Evolutionary conservation across 2,888 invertebrate species (phyloP), one percentile per base, ranked within the genome.

Genomic region (Parnassius apollo): DNA sequence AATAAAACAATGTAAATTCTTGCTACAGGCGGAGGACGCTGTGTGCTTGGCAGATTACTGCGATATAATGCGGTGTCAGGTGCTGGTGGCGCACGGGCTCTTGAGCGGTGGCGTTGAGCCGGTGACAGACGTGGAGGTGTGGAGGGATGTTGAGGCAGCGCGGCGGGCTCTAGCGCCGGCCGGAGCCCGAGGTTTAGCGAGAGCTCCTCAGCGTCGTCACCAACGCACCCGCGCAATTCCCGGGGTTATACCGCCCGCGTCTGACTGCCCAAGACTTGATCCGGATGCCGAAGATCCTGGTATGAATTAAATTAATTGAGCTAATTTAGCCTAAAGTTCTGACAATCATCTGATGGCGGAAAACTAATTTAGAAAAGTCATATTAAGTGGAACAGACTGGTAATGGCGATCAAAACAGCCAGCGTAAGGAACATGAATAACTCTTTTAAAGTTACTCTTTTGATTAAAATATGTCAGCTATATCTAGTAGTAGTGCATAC

Each of bases 11-110:
- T 13, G 13, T 10, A 53, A 4, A 11, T 51, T 65, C 57, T 62
- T 42, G 52, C 68, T 73, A 42, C 79, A 98, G 98, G 97, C 96
- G 62, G 97, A 97, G 88, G 97, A 98, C 86, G 96, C 97, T 67
- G 96, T 98, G 76, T 98, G 98, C 86, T 93, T 98, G 76, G 97
- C 98, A 59, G 97, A 98, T 86, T 98, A 96, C 90, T 98, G 98
- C 93, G 98, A 98, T 90, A 96, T 98, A 75, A 97, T 98, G 96
- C 94, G 98, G 72, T 98, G 98, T 86, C 97, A 98, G 83, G 97
- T 98, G 59, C 91, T 97, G 72, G 93, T 95, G 69, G 94, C 95
- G 66, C 95, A 96, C 80, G 96, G 96, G 67, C 85, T 94, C 75
- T 92, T 94, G 69, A 95, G 94, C 67, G 94, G 94, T 75, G 93